Conservation (phyloP, 2,888 invertebrate species). For the Elysia crispata region DNA sequence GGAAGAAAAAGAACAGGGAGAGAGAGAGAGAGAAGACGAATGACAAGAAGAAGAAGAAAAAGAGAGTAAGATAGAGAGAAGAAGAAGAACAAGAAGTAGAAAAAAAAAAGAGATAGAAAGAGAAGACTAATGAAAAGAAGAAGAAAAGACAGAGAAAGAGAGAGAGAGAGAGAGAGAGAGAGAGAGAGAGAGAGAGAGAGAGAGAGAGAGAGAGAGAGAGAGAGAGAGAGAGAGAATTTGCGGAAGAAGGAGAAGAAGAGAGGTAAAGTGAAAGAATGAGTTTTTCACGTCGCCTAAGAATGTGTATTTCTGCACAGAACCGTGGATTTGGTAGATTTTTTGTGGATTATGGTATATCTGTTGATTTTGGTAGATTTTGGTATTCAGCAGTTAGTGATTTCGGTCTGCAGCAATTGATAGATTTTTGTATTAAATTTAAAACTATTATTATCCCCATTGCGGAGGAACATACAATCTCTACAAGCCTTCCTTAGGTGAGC, state of each 20-base stretch:
- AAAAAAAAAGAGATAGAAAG: not conserved
- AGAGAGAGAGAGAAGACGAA: no score
- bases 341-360: no score
- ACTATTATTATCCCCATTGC: no score
- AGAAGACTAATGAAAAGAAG: not conserved
- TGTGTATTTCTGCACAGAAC: not conserved
- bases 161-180: not conserved
- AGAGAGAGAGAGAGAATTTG: no score
- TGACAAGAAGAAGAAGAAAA: not conserved
- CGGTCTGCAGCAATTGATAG: no score
- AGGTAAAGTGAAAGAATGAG: not conserved
- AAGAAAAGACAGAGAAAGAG: not conserved
- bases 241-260: not conserved
- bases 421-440: no score
- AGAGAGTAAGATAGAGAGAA: conserved; percentile 10
- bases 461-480: no score
- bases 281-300: not conserved
- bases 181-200: conserved; percentile 6
- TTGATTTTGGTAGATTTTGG: no score
- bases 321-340: no score
- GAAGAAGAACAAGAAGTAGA: not conserved
- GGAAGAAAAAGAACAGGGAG: no score
- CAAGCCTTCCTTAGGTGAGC: no score
- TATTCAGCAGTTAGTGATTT: no score
- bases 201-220: conserved; percentile 9